A percentile compares a stretch with the other conserved stretches of the same genome.
phyloP scores from a whole-genome alignment of 2,888 invertebrate species.

The Machimus atricapillus region DNA sequence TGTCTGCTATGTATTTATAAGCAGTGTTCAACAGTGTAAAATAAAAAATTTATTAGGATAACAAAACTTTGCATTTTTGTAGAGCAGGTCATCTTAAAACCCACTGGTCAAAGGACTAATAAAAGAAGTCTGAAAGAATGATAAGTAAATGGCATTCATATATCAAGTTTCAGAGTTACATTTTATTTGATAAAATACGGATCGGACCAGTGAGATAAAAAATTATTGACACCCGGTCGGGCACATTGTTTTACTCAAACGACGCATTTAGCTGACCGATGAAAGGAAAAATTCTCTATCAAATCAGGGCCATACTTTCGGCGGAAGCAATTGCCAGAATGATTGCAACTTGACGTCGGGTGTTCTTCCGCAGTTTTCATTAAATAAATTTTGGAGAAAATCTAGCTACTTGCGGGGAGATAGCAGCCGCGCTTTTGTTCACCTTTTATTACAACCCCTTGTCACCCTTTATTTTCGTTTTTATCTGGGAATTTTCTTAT shows the following conservation, averaged over 20 bases:
- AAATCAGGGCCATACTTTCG: background rate
- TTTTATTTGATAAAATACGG: background rate
- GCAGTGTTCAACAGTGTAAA: too few species aligned
- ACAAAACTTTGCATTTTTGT: background rate
- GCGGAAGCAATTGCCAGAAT: background rate
- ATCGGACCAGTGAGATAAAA: background rate
- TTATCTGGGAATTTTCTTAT: conserved; percentile 36
- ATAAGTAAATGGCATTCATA: background rate
- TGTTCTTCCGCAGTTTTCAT: background rate
- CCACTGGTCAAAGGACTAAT: background rate
- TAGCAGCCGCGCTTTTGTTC: conserved; percentile 9
- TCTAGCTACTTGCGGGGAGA: background rate
- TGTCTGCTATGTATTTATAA: too few species aligned
- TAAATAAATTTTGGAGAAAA: background rate
- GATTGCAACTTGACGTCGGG: background rate
- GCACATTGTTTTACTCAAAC: background rate
- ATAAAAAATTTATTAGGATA: background rate
- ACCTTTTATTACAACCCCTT: conserved; percentile 32
- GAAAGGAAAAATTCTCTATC: background rate
- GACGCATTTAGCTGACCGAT: background rate
- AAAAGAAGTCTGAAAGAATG: background rate
- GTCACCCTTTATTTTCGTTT: conserved; percentile 18
- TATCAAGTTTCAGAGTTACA: background rate
- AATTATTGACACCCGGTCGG: background rate
- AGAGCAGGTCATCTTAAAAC: background rate